Conservation (phyloP, 2,888 invertebrate genomes). For the Neoaliturus tenellus region DNA sequence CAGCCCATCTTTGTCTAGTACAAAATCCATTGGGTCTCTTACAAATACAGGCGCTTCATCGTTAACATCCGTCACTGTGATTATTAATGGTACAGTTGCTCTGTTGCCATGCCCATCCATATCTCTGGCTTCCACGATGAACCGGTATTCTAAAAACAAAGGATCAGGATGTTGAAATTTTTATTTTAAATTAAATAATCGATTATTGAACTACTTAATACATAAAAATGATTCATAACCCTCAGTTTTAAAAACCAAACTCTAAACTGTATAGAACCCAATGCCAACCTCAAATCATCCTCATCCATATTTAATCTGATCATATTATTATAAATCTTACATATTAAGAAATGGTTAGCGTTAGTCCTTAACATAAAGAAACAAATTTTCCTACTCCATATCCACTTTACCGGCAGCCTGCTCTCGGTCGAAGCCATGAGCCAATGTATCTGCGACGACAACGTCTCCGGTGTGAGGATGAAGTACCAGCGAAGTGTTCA, state of each 20-base stretch:
- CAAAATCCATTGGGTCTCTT: constrained; percentile 86
- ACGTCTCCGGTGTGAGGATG: constrained; percentile 88
- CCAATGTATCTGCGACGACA: constrained; percentile 85
- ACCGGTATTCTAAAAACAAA: constrained; percentile 77
- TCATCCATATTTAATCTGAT: too few species aligned
- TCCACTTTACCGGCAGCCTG: constrained; percentile 76
- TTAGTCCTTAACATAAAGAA: too few species aligned
- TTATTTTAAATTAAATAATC: too few species aligned
- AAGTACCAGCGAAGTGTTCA: constrained; percentile 86
- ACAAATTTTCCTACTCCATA: not conserved
- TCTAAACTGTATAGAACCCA: too few species aligned
- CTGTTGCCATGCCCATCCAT: constrained; percentile 88
- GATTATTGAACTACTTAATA: too few species aligned
- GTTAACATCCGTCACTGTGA: constrained; percentile 85
- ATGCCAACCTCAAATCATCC: too few species aligned
- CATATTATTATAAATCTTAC: too few species aligned
- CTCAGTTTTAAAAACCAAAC: too few species aligned
- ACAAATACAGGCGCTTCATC: constrained; percentile 93
- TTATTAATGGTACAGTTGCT: constrained; percentile 83
- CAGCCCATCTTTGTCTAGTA: constrained; percentile 82
- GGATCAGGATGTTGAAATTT: too few species aligned
- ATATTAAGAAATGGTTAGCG: too few species aligned
- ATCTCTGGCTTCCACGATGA: constrained; percentile 92
- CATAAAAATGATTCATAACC: too few species aligned
- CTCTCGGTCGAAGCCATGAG: constrained; percentile 90